These are phyloP conservation scores for Alosa alosa DNA, from an alignment of 2,113 vertebrate genomes.

Conservation along the genomic window DNA sequence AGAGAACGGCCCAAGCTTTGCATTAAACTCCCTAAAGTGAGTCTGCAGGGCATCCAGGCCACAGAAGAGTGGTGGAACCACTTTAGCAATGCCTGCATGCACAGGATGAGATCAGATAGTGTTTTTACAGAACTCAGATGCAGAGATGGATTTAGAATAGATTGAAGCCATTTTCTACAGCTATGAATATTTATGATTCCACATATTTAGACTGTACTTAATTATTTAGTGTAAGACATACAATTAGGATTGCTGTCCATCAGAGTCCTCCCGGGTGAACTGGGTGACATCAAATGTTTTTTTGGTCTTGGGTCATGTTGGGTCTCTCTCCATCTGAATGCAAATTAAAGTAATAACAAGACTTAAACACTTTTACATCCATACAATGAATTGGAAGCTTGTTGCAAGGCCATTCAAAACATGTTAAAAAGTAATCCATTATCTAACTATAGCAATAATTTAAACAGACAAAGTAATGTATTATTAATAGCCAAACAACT, in stretches of 20 bases:
- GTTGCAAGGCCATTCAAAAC: too few relatives aligned
- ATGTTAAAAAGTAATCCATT: too few relatives aligned
- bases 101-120: not conserved
- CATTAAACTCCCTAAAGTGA: not conserved
- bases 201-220: constrained; percentile 20
- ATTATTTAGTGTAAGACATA: constrained; percentile 34
- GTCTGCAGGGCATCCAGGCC: not conserved
- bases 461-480: too few relatives aligned
- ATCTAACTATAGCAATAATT: too few relatives aligned
- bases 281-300: constrained; percentile 21
- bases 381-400: too few relatives aligned
- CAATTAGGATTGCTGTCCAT: constrained; percentile 30
- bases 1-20: not conserved
- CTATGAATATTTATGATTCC: not conserved
- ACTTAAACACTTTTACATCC: too few relatives aligned
- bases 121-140: not conserved
- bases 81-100: not conserved
- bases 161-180: not conserved
- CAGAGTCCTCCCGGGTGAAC: constrained; percentile 15
- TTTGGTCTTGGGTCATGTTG: not conserved
- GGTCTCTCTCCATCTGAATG: too few relatives aligned
- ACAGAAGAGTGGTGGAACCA: not conserved
- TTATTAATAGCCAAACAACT: too few relatives aligned
- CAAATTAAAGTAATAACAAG: too few relatives aligned
- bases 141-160: not conserved